These are phyloP conservation scores for Mus minutoides DNA, from an alignment of 2,797 vertebrate genomes.

Conservation along the genomic window DNA sequence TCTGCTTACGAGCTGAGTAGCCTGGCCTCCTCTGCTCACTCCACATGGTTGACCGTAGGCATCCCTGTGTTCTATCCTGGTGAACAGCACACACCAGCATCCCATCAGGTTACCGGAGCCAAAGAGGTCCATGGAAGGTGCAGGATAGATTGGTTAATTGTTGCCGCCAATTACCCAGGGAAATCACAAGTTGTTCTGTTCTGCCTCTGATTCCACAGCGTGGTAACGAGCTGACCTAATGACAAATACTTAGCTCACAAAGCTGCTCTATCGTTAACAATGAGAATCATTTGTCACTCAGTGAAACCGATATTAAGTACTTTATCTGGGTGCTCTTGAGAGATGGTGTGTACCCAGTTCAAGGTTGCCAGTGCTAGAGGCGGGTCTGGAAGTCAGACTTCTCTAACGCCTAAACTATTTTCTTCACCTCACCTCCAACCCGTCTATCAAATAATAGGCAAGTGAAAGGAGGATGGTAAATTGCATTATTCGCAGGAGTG, in stretches of 20 bases:
- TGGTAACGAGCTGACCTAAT: constrained; percentile 9
- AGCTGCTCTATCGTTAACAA: background rate
- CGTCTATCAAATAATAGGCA: constrained; percentile 12
- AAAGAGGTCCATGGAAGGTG: background rate
- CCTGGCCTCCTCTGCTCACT: background rate
- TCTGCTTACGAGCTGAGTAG: background rate
- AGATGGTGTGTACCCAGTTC: background rate
- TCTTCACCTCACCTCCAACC: constrained; percentile 3
- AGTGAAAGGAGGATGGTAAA: background rate
- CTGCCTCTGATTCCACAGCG: background rate
- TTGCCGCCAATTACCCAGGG: background rate
- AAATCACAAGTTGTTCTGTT: background rate
- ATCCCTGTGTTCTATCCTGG: background rate
- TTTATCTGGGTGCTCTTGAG: constrained; percentile 32
- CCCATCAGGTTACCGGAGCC: background rate
- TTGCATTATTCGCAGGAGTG: background rate
- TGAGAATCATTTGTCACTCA: background rate
- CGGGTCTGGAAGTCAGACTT: constrained; percentile 1
- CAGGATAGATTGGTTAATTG: background rate
- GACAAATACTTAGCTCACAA: background rate
- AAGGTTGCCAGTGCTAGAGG: constrained; percentile 16
- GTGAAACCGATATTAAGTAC: background rate
- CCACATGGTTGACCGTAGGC: background rate
- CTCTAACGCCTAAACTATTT: background rate
- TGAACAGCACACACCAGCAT: background rate